Percentiles rank a stretch among this genome's conserved stretches.
Evolutionary conservation across 2,797 vertebrate species (phyloP).

Genomic region (Amphiprion clarkii): DNA sequence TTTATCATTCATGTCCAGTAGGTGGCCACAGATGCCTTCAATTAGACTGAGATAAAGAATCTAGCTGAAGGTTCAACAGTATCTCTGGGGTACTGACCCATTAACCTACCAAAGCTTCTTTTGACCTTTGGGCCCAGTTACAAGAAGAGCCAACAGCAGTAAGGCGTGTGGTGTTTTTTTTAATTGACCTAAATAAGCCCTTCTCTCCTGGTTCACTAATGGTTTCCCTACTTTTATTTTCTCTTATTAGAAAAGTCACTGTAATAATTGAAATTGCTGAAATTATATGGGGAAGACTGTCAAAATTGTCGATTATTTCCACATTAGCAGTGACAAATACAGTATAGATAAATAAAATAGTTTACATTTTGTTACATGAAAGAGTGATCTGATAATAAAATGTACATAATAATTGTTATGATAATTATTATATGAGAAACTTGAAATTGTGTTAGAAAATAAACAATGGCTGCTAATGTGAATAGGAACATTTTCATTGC

Average conservation of each 20-base stretch:
- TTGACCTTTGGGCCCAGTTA: not conserved
- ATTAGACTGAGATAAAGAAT: not conserved
- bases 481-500: not conserved
- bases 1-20: constrained; percentile 44
- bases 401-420: not conserved
- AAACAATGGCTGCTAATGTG: not conserved
- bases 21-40: constrained; percentile 41
- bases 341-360: not conserved
- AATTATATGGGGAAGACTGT: not conserved
- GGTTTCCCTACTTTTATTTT: not conserved
- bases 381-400: too few relatives aligned
- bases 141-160: not conserved
- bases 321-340: not conserved
- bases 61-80: not conserved
- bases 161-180: too few relatives aligned
- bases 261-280: not conserved
- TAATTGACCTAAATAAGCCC: not conserved
- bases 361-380: too few relatives aligned
- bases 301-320: not conserved
- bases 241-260: not conserved
- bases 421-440: too few relatives aligned
- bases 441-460: too few relatives aligned
- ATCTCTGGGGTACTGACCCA: not conserved
- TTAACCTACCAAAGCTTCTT: not conserved
- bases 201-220: not conserved